These are phyloP conservation scores for Cirrhinus molitorella DNA, from an alignment of 2,797 vertebrate genomes.

Conservation along the genomic window DNA sequence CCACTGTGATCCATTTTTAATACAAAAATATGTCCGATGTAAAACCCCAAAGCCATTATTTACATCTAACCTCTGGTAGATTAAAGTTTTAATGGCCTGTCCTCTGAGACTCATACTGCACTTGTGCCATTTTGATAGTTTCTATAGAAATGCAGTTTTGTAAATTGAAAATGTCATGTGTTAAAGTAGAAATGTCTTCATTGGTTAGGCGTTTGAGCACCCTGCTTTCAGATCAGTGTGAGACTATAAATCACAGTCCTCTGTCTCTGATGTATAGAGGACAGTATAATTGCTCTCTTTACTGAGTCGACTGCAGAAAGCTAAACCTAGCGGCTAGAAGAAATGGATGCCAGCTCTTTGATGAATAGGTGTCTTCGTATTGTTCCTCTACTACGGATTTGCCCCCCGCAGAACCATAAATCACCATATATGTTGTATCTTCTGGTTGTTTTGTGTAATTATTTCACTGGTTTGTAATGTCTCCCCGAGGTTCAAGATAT, in stretches of 20 bases:
- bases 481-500: slow-evolving; percentile 57
- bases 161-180: slow-evolving; percentile 71
- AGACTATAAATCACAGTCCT: slow-evolving; percentile 73
- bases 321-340: slow-evolving; percentile 62
- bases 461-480: slow-evolving; percentile 63
- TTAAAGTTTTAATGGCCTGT: background rate
- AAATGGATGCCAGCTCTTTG: slow-evolving; percentile 69
- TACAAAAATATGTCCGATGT: background rate
- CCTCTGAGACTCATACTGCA: background rate
- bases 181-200: slow-evolving; percentile 67
- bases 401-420: slow-evolving; percentile 70
- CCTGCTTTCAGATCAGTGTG: slow-evolving; percentile 64
- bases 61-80: background rate
- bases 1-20: background rate
- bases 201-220: slow-evolving; percentile 71
- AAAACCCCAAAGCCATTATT: background rate
- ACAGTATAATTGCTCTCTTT: slow-evolving; percentile 69
- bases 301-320: slow-evolving; percentile 64
- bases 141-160: slow-evolving; percentile 54
- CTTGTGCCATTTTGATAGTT: slow-evolving; percentile 20
- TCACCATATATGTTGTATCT: slow-evolving; percentile 70
- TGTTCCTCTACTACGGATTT: slow-evolving; percentile 63
- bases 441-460: slow-evolving; percentile 70
- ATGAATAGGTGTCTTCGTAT: slow-evolving; percentile 77
- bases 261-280: slow-evolving; percentile 64